Evolutionary conservation across 1,140 invertebrate species (phyloP).

Genomic region (Euschistus heros): DNA sequence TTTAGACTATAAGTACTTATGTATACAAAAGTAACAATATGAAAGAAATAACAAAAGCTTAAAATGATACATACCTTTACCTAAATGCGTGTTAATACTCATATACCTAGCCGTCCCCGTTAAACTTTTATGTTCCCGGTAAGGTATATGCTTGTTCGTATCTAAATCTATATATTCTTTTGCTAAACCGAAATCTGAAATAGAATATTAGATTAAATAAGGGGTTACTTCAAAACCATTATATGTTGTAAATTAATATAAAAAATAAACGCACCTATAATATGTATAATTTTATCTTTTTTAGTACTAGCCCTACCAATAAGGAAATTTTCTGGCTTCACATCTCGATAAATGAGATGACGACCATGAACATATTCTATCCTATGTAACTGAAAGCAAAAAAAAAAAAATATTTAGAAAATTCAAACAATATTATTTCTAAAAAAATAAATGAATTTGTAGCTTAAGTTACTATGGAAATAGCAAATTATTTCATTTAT

Average conservation of each 20-base stretch:
- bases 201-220: conserved; percentile 14
- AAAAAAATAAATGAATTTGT: too few species aligned
- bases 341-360: conserved; percentile 98
- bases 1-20: background rate
- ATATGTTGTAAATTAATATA: background rate
- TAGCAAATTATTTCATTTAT: too few species aligned
- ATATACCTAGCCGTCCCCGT: conserved; percentile 97
- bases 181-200: conserved; percentile 74
- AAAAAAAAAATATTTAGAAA: conserved; percentile 12
- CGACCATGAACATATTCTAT: conserved; percentile 99
- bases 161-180: conserved; percentile 99
- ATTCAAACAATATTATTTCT: too few species aligned
- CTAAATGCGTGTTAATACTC: conserved; percentile 99
- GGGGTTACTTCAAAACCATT: background rate
- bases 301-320: conserved; percentile 96
- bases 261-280: conserved; percentile 63
- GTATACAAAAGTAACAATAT: background rate
- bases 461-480: too few species aligned
- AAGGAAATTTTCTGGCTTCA: conserved; percentile 99
- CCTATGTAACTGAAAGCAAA: conserved; percentile 68
- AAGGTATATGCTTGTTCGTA: conserved; percentile 99
- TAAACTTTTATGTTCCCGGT: conserved; percentile 98
- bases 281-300: conserved; percentile 98
- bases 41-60: background rate
- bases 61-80: conserved; percentile 61